A percentile compares a stretch with the other conserved stretches of the same genome.
phyloP scores from a whole-genome alignment of 1,140 invertebrate species.

The Sesamia nonagrioides region DNA sequence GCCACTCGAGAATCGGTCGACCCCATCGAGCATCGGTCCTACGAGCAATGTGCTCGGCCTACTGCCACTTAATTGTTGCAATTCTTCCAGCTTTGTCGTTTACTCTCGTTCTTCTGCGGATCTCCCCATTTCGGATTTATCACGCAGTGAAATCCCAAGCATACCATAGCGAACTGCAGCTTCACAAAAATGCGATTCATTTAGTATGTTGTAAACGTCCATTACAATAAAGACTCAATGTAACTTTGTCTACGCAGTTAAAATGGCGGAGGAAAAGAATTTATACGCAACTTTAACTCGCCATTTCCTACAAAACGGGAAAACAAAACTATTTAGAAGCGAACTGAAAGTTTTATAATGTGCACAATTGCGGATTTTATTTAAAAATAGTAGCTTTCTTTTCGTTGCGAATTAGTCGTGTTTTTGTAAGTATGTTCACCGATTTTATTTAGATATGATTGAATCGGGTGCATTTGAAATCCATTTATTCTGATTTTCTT shows the following conservation, averaged over 20 bases:
- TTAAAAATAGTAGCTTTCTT: conserved; percentile 23
- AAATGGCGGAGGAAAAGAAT: conserved; percentile 20
- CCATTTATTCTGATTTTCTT: too few species aligned
- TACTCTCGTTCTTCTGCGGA: too few species aligned
- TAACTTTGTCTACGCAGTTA: conserved; percentile 23
- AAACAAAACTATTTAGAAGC: conserved; percentile 41
- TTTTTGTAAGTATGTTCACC: neutral
- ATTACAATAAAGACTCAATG: conserved; percentile 31
- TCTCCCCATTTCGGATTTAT: too few species aligned
- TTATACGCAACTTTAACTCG: conserved; percentile 30
- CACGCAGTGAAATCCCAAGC: too few species aligned
- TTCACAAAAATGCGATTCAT: conserved; percentile 15
- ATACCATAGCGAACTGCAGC: too few species aligned
- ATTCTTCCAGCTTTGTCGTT: too few species aligned
- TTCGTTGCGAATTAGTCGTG: neutral
- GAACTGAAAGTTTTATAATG: conserved; percentile 38
- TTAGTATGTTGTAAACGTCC: conserved; percentile 20
- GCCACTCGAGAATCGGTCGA: too few species aligned
- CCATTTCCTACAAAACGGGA: conserved; percentile 31
- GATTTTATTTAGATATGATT: neutral
- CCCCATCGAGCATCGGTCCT: too few species aligned
- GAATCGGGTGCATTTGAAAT: neutral
- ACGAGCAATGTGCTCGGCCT: too few species aligned
- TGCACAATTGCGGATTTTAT: conserved; percentile 24
- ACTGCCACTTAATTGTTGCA: too few species aligned